Evolutionary conservation across 2,888 invertebrate species (phyloP), one percentile per base, ranked within the genome.

Genomic region (Stenichneumon culpator): DNA sequence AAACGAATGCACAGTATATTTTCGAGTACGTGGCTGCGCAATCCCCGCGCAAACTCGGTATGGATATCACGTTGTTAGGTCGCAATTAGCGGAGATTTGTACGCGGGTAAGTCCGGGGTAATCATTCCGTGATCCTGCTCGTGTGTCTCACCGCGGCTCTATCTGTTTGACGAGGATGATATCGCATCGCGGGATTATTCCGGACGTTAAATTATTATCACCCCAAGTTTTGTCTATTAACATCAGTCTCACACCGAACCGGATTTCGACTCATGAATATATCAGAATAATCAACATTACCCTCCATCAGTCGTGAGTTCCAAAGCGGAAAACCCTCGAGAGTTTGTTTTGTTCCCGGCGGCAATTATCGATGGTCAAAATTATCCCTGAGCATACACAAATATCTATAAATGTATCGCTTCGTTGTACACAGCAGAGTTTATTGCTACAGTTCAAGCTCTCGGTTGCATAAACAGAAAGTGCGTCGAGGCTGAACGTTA

Each of bases 401-500:
- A 16, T 47, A 19, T 39, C 25, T n/a, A 22, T 47, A 14, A 52
- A 75, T 9, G 65, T 65, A 36, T 75, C 14, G 63, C 28, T 7
- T 39, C 52, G 65, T 65, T 14, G 32, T 22, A n/a, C 50, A 47
- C 25, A 32, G 28, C 7, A 52, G 63, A 7, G 22, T 50, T 36
- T 52, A 50, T 28, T 32, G 52, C 28, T 22, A 60, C 63, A 44
- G 63, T 63, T 74, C 67, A 32, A 68, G 57, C 16, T 44, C n/a
- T 19, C 52, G n/a, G 19, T 72, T 72, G 72, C 57, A 67, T 77
- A 77, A 77, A 72, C 72, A 72, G 72, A 47, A 78, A 60, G 47
- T 82, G 68, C 54, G 39, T 70, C 65, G 70, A 80, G 67, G 60
- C 47, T 70, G 80, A 67, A 72, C 75, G 39, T 75, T 63, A 28